Evolutionary conservation across 2,113 vertebrate genomes (phyloP).

Genomic region (Pipra filicauda): DNA sequence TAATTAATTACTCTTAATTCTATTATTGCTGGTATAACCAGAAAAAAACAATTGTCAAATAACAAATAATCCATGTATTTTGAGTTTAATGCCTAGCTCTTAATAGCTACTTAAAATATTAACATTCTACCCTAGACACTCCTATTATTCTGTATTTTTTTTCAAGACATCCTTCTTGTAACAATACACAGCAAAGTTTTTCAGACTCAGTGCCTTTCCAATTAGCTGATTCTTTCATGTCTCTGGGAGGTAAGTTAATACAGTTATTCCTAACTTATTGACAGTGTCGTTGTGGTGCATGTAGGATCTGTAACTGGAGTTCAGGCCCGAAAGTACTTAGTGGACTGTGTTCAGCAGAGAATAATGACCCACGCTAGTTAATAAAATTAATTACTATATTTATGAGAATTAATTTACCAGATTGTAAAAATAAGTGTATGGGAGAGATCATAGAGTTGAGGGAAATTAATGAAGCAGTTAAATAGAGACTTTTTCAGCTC

Average conservation of each 20-base stretch:
- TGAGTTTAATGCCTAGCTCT: background rate
- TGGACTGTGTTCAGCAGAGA: background rate
- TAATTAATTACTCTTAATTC: constrained; percentile 25
- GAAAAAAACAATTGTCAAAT: background rate
- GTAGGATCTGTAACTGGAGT: background rate
- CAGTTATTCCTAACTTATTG: background rate
- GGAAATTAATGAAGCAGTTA: background rate
- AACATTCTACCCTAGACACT: background rate
- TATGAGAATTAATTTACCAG: background rate
- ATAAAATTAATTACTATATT: background rate
- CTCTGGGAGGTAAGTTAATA: background rate
- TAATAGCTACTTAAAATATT: constrained; percentile 45
- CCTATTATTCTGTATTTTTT: background rate
- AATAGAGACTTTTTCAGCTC: background rate
- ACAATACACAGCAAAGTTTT: background rate
- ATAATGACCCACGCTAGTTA: background rate
- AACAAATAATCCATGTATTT: constrained; percentile 10
- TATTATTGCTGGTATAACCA: background rate
- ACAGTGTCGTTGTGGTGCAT: background rate
- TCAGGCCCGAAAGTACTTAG: background rate
- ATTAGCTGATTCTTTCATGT: background rate
- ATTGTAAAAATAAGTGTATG: background rate
- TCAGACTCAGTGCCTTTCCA: background rate
- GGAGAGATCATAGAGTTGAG: background rate
- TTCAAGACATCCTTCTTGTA: background rate